Evolutionary conservation across 2,797 vertebrate species (phyloP), one percentile per base, ranked within the genome.

Genomic region (Ctenopoma multispine): DNA sequence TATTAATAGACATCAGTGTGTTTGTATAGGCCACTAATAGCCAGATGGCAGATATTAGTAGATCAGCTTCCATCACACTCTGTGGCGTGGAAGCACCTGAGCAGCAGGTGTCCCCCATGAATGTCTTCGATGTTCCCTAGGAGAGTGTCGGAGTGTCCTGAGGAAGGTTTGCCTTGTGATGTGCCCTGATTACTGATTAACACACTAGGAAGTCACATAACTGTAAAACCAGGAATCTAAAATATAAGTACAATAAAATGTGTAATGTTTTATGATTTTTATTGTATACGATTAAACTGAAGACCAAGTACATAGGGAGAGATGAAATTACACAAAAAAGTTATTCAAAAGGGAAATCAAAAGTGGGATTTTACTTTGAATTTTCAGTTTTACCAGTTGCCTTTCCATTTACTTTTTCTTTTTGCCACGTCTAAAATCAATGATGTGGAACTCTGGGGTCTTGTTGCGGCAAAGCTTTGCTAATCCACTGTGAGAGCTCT

Each of bases 31-130:
- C 80, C 72, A 67, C 77, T 88, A 89, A 92, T 89, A 90, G 82
- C 81, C 56, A 27, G 70, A 65, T 36, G 78, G 84, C 81, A 85
- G 87, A 92, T 91, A 87, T 89, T 87, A 74, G 86, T 74, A 77
- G 88, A 87, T 92, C 80, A 60, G 75, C 90, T 92, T 92, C 86
- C 84, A 90, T 92, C 92, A 92, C 89, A 92, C 86, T 90, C 80
- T 89, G 90, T 88, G 84, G 78, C 79, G 85, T 90, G 88, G 87
- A 89, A 90, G 87, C 91, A 70, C 90, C 89, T 93, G 91, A 93
- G 92, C 89, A 90, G 91, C 92, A 93, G 92, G 91, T 93, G 91
- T 87, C 81, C 78, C 86, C 84, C 80, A 55, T 24, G 60, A 82
- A 84, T 65, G 72, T 83, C 76, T 77, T 79, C 43, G n/a, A 53